Conservation (phyloP, 2,888 invertebrate species). For the Pristionchus fissidentatus region DNA sequence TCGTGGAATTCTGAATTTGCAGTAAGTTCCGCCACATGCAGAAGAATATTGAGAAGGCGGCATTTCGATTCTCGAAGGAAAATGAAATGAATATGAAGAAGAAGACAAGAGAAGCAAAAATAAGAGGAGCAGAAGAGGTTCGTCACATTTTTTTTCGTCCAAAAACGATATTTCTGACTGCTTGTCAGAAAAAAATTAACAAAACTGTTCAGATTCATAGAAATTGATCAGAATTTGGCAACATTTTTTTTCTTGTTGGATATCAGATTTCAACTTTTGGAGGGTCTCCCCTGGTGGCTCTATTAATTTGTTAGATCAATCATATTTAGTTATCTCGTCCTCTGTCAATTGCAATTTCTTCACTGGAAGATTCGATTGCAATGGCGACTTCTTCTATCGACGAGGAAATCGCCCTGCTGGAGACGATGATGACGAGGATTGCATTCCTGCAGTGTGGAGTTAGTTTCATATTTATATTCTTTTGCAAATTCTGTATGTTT, state of each 20-base stretch:
- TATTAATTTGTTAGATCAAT: too few species aligned
- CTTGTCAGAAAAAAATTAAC: too few species aligned
- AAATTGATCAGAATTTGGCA: too few species aligned
- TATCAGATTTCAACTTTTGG: too few species aligned
- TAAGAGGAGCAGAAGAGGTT: conserved; percentile 3
- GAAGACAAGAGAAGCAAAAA: conserved; percentile 13
- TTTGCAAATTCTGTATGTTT: not conserved
- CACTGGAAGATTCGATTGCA: conserved; percentile 7
- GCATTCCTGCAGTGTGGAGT: conserved; percentile 48
- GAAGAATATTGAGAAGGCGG: not conserved
- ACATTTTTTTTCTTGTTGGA: too few species aligned
- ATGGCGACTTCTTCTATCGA: conserved; percentile 22
- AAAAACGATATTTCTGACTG: too few species aligned
- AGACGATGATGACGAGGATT: conserved; percentile 47
- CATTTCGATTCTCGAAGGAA: conserved; percentile 40
- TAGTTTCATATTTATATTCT: not conserved
- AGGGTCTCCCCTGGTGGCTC: too few species aligned
- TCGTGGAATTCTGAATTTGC: not conserved
- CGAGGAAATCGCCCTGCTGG: conserved; percentile 23
- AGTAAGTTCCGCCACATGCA: conserved; percentile 41
- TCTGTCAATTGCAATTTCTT: conserved; percentile 32
- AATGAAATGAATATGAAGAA: not conserved
- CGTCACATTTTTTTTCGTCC: not conserved
- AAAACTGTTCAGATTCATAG: too few species aligned
- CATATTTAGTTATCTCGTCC: not conserved